phyloP scores from a whole-genome alignment of 2,797 vertebrate genomes.

The Scomberomorus guttatus region DNA sequence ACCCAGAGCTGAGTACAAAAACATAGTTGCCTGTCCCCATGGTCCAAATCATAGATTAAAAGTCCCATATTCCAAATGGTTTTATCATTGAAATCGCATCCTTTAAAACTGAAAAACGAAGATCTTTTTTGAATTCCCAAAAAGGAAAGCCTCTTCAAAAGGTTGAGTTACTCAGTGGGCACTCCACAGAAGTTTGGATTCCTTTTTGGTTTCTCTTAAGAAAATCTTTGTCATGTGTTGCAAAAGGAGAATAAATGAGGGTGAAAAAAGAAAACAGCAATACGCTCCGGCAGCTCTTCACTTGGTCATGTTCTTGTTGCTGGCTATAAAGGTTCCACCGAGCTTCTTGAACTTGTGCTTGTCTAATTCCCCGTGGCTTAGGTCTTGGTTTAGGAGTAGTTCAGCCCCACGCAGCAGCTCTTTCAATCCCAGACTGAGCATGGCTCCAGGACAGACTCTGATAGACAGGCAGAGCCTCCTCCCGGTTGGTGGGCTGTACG shows the following conservation, averaged over 20 bases:
- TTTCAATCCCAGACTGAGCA: conserved; percentile 63
- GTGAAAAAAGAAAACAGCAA: conserved; percentile 4
- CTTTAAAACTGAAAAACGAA: conserved; percentile 60
- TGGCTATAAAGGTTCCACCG: conserved; percentile 38
- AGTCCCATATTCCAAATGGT: conserved; percentile 87
- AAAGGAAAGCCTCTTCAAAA: conserved; percentile 49
- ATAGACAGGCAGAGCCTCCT: conserved; percentile 64
- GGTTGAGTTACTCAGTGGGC: conserved; percentile 26
- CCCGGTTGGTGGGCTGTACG: conserved; percentile 74
- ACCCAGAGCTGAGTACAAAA: conserved; percentile 75
- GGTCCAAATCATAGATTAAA: conserved; percentile 80
- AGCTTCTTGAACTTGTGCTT: conserved; percentile 66
- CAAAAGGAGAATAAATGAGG: conserved; percentile 44
- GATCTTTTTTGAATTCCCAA: conserved; percentile 38
- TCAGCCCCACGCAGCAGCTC: conserved; percentile 60
- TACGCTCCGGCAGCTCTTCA: conserved; percentile 35
- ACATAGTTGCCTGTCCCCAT: conserved; percentile 74
- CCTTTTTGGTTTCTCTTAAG: conserved; percentile 22
- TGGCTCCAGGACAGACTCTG: conserved; percentile 68
- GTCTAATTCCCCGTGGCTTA: conserved; percentile 49
- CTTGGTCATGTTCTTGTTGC: conserved; percentile 31
- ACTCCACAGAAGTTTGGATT: conserved; percentile 47
- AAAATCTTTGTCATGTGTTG: conserved; percentile 47
- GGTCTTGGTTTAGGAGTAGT: conserved; percentile 44
- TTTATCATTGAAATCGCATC: conserved; percentile 78